Base-by-base conservation (phyloP, 2,797 vertebrate genomes). In the Bothrops alternatus region DNA sequence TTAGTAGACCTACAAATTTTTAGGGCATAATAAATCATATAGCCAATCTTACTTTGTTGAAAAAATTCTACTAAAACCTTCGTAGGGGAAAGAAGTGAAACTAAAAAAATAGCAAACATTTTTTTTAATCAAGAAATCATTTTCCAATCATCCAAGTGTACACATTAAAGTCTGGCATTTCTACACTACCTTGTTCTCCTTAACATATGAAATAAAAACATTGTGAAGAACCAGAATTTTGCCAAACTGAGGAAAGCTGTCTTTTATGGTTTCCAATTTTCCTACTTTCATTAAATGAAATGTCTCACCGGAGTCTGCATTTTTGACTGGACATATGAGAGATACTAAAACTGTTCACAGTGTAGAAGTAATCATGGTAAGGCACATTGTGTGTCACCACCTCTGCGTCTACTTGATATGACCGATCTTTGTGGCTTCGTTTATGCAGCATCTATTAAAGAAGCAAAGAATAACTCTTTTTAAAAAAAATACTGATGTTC, bases 311-410 rank as follows among this genome's bases (percentile, higher is more conserved):
- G 37, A 99, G 98, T 37, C 98, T 98, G 96, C 99, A 99, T 93
- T 98, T 99, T 95, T 98, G 97, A 93, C 98, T 99, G 25, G 99
- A 98, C 86, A 96, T 98, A 12, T 98, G 97, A 82, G 97, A 98
- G 95, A 99, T 99, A 95, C 97, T 98, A 97, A 98, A 99, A 95
- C 98, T 98, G 93, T 98, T 99, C 94, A 98, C 97, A 26, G 98
- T 99, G 97, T 99, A 99, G 98, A 99, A 99, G 96, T 99, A 99
- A 93, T 99, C 99, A 0, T 99, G 99, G 94, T 99, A 99, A 18
- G 99, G 99, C 50, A 99, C 99, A 0, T 99, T 98, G 0, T 99
- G 99, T 1, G 98, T 98, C 97, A 98, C 97, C 10, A 99, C 98
- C 95, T 99, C 99, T 0, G 98, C 94, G 89, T 99, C 98, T 90